Evolutionary conservation across 2,113 vertebrate genomes (phyloP).

Genomic region (Triplophysa dalaica): DNA sequence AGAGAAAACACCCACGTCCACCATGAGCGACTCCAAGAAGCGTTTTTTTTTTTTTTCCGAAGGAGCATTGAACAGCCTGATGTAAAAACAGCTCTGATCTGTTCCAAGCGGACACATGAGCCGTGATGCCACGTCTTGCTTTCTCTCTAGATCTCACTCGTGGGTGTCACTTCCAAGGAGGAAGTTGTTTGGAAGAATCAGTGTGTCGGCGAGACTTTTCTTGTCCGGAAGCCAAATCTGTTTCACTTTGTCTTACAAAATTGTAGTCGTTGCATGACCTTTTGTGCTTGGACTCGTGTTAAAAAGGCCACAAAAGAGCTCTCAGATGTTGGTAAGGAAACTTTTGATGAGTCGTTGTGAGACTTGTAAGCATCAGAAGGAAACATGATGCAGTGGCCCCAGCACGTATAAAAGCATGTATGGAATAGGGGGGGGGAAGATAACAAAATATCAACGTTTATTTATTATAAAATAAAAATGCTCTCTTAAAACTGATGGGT

Average conservation of each 20-base stretch:
- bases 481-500: too few species aligned
- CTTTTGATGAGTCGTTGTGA: too few species aligned
- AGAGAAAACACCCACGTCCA: constrained; percentile 17
- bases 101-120: constrained; percentile 17
- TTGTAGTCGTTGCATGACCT: background rate
- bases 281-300: background rate
- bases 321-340: background rate
- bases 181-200: constrained; percentile 33
- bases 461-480: background rate
- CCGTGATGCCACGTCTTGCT: constrained; percentile 7
- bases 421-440: too few species aligned
- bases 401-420: too few species aligned
- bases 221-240: background rate
- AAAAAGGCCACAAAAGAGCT: background rate
- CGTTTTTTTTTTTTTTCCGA: background rate
- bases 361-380: too few species aligned
- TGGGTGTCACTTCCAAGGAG: constrained; percentile 16
- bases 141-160: constrained; percentile 20
- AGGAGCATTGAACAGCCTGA: constrained; percentile 9
- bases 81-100: constrained; percentile 11
- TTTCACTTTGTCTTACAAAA: constrained; percentile 23
- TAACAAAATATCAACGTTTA: too few species aligned
- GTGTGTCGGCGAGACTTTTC: constrained; percentile 17
- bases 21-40: background rate
- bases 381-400: too few species aligned